Percentiles rank a stretch among this genome's conserved stretches.
Conservation (phyloP, 2,888 invertebrate species). For the Eristalis pertinax region DNA sequence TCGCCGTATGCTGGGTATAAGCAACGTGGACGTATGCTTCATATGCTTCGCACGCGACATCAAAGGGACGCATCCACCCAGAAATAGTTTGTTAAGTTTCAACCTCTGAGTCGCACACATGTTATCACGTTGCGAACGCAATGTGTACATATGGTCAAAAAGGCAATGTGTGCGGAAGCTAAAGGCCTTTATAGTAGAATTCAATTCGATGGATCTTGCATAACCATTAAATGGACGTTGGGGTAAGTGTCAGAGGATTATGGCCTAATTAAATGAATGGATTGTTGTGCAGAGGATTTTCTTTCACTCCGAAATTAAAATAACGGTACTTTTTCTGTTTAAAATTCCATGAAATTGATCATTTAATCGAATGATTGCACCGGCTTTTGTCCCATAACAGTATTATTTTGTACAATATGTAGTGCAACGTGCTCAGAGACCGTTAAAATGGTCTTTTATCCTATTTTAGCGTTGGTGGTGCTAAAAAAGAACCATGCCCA, state of each 20-base stretch:
- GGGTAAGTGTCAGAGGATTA: neutral
- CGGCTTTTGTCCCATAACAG: neutral
- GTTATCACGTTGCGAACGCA: neutral
- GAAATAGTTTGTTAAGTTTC: slow-evolving; percentile 28
- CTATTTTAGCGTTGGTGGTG: neutral
- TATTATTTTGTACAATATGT: neutral
- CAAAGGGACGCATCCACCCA: slow-evolving; percentile 52
- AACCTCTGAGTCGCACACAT: neutral
- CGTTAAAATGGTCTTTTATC: slow-evolving; percentile 22
- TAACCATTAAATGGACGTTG: slow-evolving; percentile 11
- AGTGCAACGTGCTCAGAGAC: slow-evolving; percentile 29
- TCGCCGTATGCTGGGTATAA: slow-evolving; percentile 4
- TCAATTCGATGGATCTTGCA: slow-evolving; percentile 15
- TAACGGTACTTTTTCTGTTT: slow-evolving; percentile 26
- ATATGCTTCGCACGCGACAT: slow-evolving; percentile 37
- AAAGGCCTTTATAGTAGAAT: slow-evolving; percentile 3
- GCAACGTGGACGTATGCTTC: neutral
- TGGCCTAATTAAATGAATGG: slow-evolving; percentile 24
- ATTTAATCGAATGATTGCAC: slow-evolving; percentile 42
- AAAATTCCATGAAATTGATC: slow-evolving; percentile 52
- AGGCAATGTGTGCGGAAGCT: slow-evolving; percentile 43
- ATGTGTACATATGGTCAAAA: slow-evolving; percentile 3
- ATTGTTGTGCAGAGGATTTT: slow-evolving; percentile 9
- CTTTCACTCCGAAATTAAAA: slow-evolving; percentile 3
- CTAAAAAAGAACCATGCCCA: neutral